These are phyloP conservation scores for Monodelphis domestica DNA, from an alignment of 2,797 vertebrate genomes.

Conservation along the genomic window DNA sequence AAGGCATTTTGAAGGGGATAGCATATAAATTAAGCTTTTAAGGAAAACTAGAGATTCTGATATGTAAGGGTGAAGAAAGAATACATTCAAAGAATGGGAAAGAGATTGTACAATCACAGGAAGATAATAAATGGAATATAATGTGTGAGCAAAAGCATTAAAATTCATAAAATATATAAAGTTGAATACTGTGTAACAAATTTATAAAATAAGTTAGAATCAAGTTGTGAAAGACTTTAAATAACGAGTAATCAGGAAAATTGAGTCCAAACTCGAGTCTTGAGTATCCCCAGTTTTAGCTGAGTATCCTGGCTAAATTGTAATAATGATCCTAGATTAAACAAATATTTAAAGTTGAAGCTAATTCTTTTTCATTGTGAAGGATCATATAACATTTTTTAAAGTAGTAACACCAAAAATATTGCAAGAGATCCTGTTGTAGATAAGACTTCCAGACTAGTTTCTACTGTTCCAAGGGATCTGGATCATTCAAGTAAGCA, in stretches of 20 bases:
- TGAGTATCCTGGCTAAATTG: background rate
- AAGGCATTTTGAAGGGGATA: background rate
- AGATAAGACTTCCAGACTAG: background rate
- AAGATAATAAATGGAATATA: background rate
- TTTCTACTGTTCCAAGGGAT: conserved; percentile 6
- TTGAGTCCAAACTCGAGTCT: background rate
- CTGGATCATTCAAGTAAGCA: conserved; percentile 31
- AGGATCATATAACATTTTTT: background rate
- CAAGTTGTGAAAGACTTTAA: background rate
- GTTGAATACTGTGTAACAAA: background rate
- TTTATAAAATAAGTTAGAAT: background rate
- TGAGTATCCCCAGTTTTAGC: background rate
- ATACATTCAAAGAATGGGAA: background rate
- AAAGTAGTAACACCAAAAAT: background rate
- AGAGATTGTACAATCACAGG: background rate
- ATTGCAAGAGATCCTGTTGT: background rate
- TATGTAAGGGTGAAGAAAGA: background rate
- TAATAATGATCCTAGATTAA: background rate
- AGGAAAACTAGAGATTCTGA: background rate
- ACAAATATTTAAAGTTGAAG: background rate
- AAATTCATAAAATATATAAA: background rate
- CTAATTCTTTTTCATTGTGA: background rate
- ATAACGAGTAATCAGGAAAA: background rate
- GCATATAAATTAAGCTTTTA: background rate
- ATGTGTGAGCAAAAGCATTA: background rate